phyloP scores from a whole-genome alignment of 2,888 invertebrate genomes.

The Drosophila neotestacea region DNA sequence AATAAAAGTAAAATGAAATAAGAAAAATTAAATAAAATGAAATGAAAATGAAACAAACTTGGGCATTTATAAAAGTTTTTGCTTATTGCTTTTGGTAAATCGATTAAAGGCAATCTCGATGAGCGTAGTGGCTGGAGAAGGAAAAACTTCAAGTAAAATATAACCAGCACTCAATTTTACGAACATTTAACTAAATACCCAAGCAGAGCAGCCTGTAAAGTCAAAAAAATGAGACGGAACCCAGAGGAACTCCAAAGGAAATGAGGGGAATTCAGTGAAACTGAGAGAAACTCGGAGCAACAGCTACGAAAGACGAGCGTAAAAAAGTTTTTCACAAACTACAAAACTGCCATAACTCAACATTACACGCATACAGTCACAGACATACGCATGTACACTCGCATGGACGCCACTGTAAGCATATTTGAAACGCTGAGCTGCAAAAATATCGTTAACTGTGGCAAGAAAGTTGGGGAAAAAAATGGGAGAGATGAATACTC shows the following conservation, averaged over 20 bases:
- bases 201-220: constrained; percentile 12
- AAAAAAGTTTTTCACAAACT: constrained; percentile 71
- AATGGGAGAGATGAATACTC: constrained; percentile 42
- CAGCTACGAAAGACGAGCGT: constrained; percentile 57
- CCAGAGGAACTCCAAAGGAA: neutral
- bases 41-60: constrained; percentile 62
- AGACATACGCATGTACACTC: constrained; percentile 21
- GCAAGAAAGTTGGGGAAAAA: constrained; percentile 48
- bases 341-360: constrained; percentile 80
- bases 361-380: constrained; percentile 64
- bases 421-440: constrained; percentile 64
- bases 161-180: constrained; percentile 71
- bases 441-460: constrained; percentile 61
- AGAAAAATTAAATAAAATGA: constrained; percentile 13
- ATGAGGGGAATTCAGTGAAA: constrained; percentile 14
- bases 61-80: constrained; percentile 67
- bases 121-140: neutral
- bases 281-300: constrained; percentile 33
- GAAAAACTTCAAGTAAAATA: constrained; percentile 52
- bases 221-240: constrained; percentile 8
- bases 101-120: constrained; percentile 65
- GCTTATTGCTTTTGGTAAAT: constrained; percentile 68
- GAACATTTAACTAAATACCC: constrained; percentile 78
- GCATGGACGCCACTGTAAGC: constrained; percentile 34
- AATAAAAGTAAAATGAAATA: constrained; percentile 4